These are phyloP conservation scores for Mus caroli DNA, from an alignment of 2,797 vertebrate species.

Conservation along the genomic window DNA sequence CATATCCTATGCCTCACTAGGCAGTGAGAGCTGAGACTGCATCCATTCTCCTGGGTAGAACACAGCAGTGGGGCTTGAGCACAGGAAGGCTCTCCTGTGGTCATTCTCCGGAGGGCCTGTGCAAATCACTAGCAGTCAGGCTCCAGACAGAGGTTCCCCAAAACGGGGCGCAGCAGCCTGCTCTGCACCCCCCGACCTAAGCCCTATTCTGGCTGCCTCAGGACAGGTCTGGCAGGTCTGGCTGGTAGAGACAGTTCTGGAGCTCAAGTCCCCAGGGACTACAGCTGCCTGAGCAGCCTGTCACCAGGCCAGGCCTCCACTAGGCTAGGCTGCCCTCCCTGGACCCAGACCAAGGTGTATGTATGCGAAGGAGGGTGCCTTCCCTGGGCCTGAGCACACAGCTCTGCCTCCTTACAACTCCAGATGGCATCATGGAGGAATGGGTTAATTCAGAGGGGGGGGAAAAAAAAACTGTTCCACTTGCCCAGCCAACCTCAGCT, in stretches of 20 bases:
- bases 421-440: not conserved
- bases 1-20: not conserved
- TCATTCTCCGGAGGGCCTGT: not conserved
- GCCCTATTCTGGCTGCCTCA: not conserved
- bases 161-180: constrained; percentile 18
- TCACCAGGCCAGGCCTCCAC: not conserved
- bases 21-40: not conserved
- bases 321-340: not conserved
- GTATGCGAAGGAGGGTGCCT: not conserved
- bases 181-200: constrained; percentile 22
- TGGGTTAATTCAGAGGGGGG: not conserved
- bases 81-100: not conserved
- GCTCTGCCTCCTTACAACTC: not conserved
- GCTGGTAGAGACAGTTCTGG: constrained; percentile 19
- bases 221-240: constrained; percentile 63
- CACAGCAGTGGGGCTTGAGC: not conserved
- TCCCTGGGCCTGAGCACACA: not conserved
- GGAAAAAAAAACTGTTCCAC: not conserved
- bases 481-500: not conserved
- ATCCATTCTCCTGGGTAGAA: not conserved
- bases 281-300: constrained; percentile 9
- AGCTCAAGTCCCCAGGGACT: constrained; percentile 35
- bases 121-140: not conserved
- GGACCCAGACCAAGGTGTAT: not conserved
- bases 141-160: not conserved